phyloP scores from a whole-genome alignment of 2,888 invertebrate species.

The Chromoteleia sp. region DNA sequence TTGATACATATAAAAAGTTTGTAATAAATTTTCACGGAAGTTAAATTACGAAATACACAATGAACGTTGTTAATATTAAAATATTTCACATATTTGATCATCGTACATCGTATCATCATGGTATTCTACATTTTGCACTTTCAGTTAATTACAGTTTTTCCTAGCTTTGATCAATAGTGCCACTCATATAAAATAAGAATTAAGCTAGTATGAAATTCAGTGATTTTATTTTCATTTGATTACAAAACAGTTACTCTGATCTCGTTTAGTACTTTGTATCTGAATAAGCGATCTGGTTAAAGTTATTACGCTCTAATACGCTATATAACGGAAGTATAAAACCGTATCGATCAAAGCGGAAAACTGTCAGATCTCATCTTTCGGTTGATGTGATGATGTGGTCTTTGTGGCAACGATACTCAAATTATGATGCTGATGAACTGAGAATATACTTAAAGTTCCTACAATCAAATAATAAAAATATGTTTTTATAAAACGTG shows the following conservation, averaged over 20 bases:
- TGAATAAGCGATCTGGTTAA: conserved; percentile 1
- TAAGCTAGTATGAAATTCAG: conserved; percentile 19
- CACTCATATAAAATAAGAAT: neutral
- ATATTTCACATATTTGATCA: no score
- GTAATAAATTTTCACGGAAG: no score
- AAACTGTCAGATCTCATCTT: conserved; percentile 56
- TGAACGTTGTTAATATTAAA: no score
- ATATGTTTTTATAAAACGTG: conserved; percentile 4
- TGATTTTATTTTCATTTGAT: conserved; percentile 35
- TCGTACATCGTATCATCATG: no score
- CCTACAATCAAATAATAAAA: conserved; percentile 26
- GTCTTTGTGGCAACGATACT: conserved; percentile 51
- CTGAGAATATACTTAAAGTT: conserved; percentile 25
- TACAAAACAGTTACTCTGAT: conserved; percentile 36
- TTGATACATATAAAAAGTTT: no score
- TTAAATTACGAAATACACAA: no score
- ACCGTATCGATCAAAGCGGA: conserved; percentile 49
- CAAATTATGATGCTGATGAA: conserved; percentile 37
- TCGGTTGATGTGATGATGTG: conserved; percentile 56
- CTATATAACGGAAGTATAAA: conserved; percentile 42
- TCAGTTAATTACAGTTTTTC: no score
- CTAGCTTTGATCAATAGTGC: no score
- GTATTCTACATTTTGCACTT: no score
- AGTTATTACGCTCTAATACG: conserved; percentile 43
- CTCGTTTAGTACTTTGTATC: conserved; percentile 32